A percentile compares a stretch with the other conserved stretches of the same genome.
Conservation (phyloP, 2,888 invertebrate genomes). For the Podotricha telesiphe region DNA sequence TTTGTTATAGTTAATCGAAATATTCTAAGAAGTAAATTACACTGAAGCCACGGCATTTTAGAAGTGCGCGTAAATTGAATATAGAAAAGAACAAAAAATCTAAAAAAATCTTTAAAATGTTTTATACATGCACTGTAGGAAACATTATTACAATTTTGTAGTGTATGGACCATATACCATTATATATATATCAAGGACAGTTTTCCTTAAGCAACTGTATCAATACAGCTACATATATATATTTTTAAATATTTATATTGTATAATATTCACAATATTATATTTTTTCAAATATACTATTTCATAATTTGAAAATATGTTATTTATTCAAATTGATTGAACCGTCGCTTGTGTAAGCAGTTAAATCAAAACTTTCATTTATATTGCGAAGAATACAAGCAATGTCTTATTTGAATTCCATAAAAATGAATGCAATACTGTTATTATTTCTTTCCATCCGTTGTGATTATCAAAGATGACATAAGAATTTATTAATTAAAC, state of each 20-base stretch:
- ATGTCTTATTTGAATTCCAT: constrained; percentile 30
- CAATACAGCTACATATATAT: no score
- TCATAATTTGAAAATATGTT: background rate
- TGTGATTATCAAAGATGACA: constrained; percentile 54
- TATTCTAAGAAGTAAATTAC: no score
- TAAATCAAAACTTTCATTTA: background rate
- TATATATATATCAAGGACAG: background rate
- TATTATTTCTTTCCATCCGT: constrained; percentile 42
- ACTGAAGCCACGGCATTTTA: no score
- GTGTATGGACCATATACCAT: background rate
- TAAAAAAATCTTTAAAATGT: no score
- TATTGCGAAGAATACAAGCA: constrained; percentile 7
- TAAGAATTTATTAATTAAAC: constrained; percentile 57
- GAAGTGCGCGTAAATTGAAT: no score
- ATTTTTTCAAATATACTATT: background rate
- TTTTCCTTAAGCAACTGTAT: background rate
- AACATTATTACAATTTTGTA: no score
- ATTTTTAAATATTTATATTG: no score
- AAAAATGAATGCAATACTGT: constrained; percentile 34
- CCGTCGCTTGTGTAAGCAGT: background rate
- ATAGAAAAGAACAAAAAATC: no score
- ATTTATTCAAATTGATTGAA: no score
- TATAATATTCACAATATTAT: no score
- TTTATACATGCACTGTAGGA: no score
- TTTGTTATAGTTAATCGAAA: no score